A percentile compares a stretch with the other conserved stretches of the same genome.
These are phyloP conservation scores for Sphinx pinastri DNA, from an alignment of 2,888 invertebrate genomes.

Conservation along the genomic window DNA sequence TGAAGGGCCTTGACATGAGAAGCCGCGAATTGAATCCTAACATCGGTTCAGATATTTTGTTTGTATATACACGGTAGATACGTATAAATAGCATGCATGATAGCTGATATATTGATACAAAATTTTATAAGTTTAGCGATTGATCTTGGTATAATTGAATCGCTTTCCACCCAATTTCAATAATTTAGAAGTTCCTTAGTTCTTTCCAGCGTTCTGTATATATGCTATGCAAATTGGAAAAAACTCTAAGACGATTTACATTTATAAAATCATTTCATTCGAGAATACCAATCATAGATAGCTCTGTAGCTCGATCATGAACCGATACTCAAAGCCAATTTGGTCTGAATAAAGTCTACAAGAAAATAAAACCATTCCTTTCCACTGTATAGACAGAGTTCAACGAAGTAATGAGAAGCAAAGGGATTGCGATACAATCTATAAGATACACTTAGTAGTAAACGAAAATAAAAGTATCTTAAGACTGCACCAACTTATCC, in stretches of 20 bases:
- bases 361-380: neutral
- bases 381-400: neutral
- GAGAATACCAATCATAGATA: no score
- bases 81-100: no score
- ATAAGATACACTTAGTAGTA: slow-evolving; percentile 15
- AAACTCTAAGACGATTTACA: no score
- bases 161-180: no score
- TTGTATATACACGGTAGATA: neutral
- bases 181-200: neutral
- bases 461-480: neutral
- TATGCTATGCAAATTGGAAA: no score
- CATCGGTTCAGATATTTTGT: neutral
- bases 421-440: slow-evolving; percentile 16
- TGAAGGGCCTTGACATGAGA: no score
- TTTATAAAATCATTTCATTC: no score
- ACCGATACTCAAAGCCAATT: no score
- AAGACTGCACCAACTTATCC: neutral
- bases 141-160: no score
- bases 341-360: neutral
- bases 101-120: no score
- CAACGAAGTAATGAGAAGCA: slow-evolving; percentile 16
- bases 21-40: neutral
- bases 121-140: no score
- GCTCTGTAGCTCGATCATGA: no score
- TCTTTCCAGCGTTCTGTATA: neutral